Base-by-base conservation (phyloP, 2,888 invertebrate species). In the Osmoderma eremita region DNA sequence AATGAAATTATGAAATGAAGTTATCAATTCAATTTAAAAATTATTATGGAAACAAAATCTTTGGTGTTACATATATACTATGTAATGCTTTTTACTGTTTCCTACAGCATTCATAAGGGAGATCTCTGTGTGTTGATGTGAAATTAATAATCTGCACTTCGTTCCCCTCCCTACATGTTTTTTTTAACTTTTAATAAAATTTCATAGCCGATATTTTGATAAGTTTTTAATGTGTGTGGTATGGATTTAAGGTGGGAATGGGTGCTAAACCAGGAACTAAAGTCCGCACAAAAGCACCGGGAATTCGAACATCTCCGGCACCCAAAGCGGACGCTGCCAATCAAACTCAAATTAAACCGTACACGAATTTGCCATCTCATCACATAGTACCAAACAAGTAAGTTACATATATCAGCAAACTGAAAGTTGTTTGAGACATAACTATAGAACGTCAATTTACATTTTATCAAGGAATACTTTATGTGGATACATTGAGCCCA, bases 261-360 rank as follows among this genome's bases (percentile, higher is more conserved):
- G 81, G 84, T 64, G 81, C 83, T 5, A 87, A 86, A 74, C 84
- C 88, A 79, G 86, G 86, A 45, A 80, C 84, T 3, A 91, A 91
- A 80, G 88, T 89, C 65, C 86, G 93, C 17, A 90, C 90, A 61
- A 93, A 93, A 80, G 78, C 81, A 18, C 89, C 89, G 45, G 84
- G 87, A 71, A 87, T 88, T 73, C 83, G 89, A 67, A 85, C 85
- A 63, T 87, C 89, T 1, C 91, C 92, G n/a, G 91, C 91, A 18
- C 88, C 91, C 68, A 91, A 89, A 80, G 88, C 88, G 70, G 91
- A 91, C 77, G 91, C 90, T 0, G 90, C 91, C 4, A 92, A 91
- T 80, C 91, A 91, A 77, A 90, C 90, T 0, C 85, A 82, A 82
- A 80, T 87, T 82, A 79, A 83, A 83, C 83, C 87, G 36, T 86